These are phyloP conservation scores for Macrophya annulata DNA, from an alignment of 2,888 invertebrate species.

Conservation along the genomic window DNA sequence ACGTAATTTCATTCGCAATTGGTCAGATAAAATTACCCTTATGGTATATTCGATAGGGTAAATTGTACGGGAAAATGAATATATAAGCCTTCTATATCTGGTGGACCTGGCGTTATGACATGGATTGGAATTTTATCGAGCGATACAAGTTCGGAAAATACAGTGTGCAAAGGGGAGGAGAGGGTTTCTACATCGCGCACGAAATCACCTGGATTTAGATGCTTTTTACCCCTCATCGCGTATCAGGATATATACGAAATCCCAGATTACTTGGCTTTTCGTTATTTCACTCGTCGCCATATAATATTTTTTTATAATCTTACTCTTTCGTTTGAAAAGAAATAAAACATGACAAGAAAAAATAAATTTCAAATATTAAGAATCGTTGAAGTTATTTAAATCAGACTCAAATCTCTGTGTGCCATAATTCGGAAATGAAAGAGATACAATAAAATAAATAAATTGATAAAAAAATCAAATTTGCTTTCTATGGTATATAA, in stretches of 20 bases:
- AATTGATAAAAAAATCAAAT: too few relatives aligned
- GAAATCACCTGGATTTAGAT: slow-evolving; percentile 8
- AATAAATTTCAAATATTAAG: too few relatives aligned
- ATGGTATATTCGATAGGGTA: not conserved
- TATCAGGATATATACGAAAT: slow-evolving; percentile 14
- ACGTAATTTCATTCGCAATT: not conserved
- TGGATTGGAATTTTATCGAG: slow-evolving; percentile 48
- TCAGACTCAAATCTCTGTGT: too few relatives aligned
- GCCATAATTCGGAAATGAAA: too few relatives aligned
- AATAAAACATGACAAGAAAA: not conserved
- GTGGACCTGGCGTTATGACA: not conserved
- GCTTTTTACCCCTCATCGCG: not conserved
- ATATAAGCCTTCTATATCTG: not conserved
- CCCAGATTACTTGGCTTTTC: not conserved
- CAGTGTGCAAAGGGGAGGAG: too few relatives aligned
- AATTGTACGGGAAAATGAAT: slow-evolving; percentile 34
- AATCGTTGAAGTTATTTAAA: too few relatives aligned
- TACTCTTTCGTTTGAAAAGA: not conserved
- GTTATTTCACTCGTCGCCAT: not conserved
- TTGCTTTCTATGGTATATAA: too few relatives aligned
- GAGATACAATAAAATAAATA: too few relatives aligned
- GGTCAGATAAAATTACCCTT: not conserved
- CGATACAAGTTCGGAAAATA: slow-evolving; percentile 14
- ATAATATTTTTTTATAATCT: not conserved
- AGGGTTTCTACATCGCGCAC: not conserved